Conservation (phyloP, 2,113 vertebrate genomes). For the Sitta europaea region DNA sequence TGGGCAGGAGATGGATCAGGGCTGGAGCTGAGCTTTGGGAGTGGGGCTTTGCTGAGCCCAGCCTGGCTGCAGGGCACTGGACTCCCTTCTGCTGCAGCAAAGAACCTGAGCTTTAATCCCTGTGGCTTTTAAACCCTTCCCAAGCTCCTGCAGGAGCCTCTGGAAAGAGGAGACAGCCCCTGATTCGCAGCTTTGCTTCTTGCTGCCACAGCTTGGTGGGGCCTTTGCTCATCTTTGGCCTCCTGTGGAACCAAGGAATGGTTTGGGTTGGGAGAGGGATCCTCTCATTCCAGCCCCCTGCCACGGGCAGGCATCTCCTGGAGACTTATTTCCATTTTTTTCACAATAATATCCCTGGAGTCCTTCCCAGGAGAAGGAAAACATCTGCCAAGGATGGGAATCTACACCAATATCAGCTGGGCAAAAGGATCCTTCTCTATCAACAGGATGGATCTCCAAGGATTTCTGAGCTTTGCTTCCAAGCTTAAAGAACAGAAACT, state of each 20-base stretch:
- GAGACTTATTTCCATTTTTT: background rate
- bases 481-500: background rate
- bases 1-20: background rate
- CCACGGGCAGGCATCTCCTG: background rate
- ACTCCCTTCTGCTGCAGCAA: background rate
- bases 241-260: background rate
- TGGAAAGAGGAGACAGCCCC: background rate
- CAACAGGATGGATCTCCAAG: background rate
- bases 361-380: background rate
- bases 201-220: background rate
- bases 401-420: rapidly evolving
- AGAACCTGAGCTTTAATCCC: background rate
- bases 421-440: background rate
- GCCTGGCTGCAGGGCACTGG: background rate
- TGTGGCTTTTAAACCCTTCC: background rate
- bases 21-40: background rate
- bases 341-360: background rate
- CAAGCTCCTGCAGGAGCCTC: rapidly evolving
- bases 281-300: background rate
- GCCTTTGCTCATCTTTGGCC: background rate
- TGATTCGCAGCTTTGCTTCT: background rate
- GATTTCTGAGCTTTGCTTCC: background rate
- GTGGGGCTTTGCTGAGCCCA: background rate
- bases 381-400: background rate
- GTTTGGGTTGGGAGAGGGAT: background rate